These are phyloP conservation scores for Shargacucullia verbasci DNA, from an alignment of 2,888 invertebrate species.

Conservation along the genomic window DNA sequence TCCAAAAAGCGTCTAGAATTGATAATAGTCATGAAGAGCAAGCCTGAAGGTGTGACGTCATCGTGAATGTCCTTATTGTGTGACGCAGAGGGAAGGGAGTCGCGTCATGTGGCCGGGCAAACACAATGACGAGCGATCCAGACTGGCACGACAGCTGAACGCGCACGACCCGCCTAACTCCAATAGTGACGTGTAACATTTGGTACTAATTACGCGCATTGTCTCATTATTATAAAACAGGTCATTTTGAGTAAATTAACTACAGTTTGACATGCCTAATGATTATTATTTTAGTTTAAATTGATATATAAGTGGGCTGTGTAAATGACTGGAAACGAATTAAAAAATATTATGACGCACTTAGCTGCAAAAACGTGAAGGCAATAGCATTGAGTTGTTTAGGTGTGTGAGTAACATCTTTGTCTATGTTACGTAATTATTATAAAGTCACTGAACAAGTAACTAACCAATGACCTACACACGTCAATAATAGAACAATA, in stretches of 20 bases:
- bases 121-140: constrained; percentile 49
- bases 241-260: constrained; percentile 20
- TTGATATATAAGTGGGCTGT: constrained; percentile 5
- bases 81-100: constrained; percentile 71
- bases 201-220: constrained; percentile 44
- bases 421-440: constrained; percentile 13
- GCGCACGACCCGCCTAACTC: constrained; percentile 28
- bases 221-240: constrained; percentile 32
- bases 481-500: constrained; percentile 28
- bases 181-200: constrained; percentile 42
- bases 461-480: constrained; percentile 27
- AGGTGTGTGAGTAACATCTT: constrained; percentile 6
- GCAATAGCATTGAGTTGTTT: constrained; percentile 23
- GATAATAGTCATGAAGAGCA: constrained; percentile 36
- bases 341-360: constrained; percentile 36
- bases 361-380: constrained; percentile 35
- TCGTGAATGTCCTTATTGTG: constrained; percentile 47
- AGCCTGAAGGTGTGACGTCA: constrained; percentile 55
- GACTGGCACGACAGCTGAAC: constrained; percentile 36
- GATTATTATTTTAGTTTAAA: constrained; percentile 10
- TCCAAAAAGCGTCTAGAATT: constrained; percentile 11
- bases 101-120: constrained; percentile 25
- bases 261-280: constrained; percentile 4
- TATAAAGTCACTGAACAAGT: neutral
- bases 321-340: constrained; percentile 11